A percentile compares a stretch with the other conserved stretches of the same genome.
Evolutionary conservation across 2,888 invertebrate species (phyloP).

Genomic region (Sinotaia quadrata): DNA sequence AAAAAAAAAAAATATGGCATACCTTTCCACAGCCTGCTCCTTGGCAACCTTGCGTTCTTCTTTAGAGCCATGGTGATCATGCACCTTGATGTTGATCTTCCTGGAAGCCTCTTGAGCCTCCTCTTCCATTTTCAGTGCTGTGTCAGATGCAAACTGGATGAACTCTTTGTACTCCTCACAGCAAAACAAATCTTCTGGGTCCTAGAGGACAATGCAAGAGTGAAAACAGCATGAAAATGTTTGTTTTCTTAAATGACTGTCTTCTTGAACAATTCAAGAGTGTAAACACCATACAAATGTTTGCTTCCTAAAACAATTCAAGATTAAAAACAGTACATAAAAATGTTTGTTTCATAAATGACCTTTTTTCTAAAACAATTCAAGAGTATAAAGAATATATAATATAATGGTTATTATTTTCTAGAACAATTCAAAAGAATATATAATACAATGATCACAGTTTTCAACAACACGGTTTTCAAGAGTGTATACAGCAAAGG

Average conservation of each 20-base stretch:
- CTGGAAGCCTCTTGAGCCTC: constrained; percentile 48
- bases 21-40: constrained; percentile 69
- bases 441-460: no score
- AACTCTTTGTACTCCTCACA: constrained; percentile 69
- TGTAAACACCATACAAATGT: no score
- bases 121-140: constrained; percentile 50
- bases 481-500: no score
- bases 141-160: constrained; percentile 62
- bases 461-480: no score
- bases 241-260: not conserved
- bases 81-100: constrained; percentile 64
- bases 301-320: not conserved
- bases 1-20: not conserved
- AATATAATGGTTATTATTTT: no score
- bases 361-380: no score
- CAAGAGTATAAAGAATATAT: no score
- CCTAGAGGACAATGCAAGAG: constrained; percentile 10
- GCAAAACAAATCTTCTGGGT: constrained; percentile 68
- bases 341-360: no score
- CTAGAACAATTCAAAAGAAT: no score
- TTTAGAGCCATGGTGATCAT: constrained; percentile 65
- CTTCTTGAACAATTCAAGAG: not conserved
- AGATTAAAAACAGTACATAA: not conserved
- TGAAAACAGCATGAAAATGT: no score
- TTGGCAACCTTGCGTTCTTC: constrained; percentile 67